A percentile compares a stretch with the other conserved stretches of the same genome.
Conservation (phyloP, 2,888 invertebrate species). For the Agrotis clavis region DNA sequence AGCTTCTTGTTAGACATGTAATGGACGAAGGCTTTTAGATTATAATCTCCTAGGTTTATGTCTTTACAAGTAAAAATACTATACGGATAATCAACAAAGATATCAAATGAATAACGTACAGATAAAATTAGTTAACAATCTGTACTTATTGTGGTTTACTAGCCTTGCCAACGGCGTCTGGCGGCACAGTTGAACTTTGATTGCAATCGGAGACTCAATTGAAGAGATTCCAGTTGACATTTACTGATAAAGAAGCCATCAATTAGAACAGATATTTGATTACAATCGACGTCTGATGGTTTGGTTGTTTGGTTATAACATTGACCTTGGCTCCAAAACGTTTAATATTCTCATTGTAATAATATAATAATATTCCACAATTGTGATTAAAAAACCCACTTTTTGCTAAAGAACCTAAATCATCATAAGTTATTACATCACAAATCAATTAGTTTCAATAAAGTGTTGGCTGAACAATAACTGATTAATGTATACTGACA, state of each 20-base stretch:
- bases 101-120: constrained; percentile 13
- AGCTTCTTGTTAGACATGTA: constrained; percentile 31
- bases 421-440: constrained; percentile 49
- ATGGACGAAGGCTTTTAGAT: constrained; percentile 37
- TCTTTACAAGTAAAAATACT: constrained; percentile 14
- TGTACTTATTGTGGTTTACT: constrained; percentile 19
- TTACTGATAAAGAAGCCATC: constrained; percentile 55
- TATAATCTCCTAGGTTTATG: constrained; percentile 20
- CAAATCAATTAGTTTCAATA: constrained; percentile 67
- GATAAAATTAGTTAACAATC: constrained; percentile 42
- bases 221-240: constrained; percentile 58
- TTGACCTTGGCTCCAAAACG: constrained; percentile 25
- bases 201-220: constrained; percentile 48
- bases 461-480: constrained; percentile 60
- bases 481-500: constrained; percentile 62
- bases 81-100: constrained; percentile 8
- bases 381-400: constrained; percentile 27
- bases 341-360: constrained; percentile 21
- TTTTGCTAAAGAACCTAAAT: constrained; percentile 39
- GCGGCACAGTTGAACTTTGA: constrained; percentile 50
- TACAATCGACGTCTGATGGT: constrained; percentile 24
- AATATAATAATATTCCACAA: too few relatives aligned
- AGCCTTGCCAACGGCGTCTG: constrained; percentile 28
- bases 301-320: constrained; percentile 17
- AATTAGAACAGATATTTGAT: constrained; percentile 51